Evolutionary conservation across 2,888 invertebrate species (phyloP).

Genomic region (Cordilura impudica): DNA sequence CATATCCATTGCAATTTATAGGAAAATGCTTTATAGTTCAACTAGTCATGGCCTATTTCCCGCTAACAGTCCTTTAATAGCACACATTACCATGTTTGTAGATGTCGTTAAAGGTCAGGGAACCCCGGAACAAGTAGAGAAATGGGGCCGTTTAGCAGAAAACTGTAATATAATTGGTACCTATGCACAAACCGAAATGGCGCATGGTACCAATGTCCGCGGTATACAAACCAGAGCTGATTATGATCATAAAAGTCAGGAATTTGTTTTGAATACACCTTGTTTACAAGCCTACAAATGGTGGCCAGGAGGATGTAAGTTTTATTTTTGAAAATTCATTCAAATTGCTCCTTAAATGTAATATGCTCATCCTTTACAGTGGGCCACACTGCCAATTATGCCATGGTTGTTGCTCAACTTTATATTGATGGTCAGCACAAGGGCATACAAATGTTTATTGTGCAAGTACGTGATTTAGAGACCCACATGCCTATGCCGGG

Average conservation of each 20-base stretch:
- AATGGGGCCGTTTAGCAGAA: conserved; percentile 90
- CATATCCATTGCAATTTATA: neutral
- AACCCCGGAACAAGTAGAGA: conserved; percentile 88
- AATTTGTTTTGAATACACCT: conserved; percentile 92
- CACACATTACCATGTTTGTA: conserved; percentile 89
- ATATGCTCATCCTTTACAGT: too few relatives aligned
- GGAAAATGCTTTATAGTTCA: conserved; percentile 38
- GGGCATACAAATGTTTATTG: conserved; percentile 94
- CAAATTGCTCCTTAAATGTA: too few relatives aligned
- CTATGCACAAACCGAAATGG: conserved; percentile 96
- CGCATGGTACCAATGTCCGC: conserved; percentile 94
- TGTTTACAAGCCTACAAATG: conserved; percentile 92
- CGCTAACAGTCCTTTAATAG: conserved; percentile 43
- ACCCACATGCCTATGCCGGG: conserved; percentile 91
- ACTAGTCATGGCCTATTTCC: conserved; percentile 48
- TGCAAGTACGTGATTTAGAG: conserved; percentile 91
- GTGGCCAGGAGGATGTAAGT: conserved; percentile 96
- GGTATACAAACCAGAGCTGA: conserved; percentile 93
- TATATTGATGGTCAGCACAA: conserved; percentile 87
- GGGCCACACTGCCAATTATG: conserved; percentile 94
- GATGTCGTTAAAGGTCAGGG: conserved; percentile 91
- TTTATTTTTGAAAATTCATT: neutral
- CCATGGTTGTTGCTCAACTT: conserved; percentile 92
- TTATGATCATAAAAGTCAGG: conserved; percentile 83
- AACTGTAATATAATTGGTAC: conserved; percentile 90